A percentile compares a stretch with the other conserved stretches of the same genome.
These are phyloP conservation scores for Hydrozoanthus tunicans DNA, from an alignment of 64 coral and sea anemone species.

Conservation along the genomic window DNA sequence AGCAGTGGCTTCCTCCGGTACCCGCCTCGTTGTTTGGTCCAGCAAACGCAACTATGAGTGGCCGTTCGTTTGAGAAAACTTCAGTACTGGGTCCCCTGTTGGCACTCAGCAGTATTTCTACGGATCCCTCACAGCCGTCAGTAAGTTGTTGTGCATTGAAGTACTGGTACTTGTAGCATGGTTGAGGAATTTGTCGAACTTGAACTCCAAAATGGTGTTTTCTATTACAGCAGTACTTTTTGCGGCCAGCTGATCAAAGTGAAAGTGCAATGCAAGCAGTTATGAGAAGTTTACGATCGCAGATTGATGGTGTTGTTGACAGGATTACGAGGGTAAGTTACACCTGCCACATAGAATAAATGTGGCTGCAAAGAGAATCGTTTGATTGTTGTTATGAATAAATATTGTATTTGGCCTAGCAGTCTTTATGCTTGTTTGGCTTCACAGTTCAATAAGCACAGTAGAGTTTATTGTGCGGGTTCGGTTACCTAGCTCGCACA, in stretches of 20 bases:
- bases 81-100: constrained; percentile 27
- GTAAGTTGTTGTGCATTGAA: neutral
- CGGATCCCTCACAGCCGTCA: constrained; percentile 29
- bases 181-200: neutral
- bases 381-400: neutral
- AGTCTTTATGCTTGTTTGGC: too few species aligned
- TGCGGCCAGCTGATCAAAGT: constrained; percentile 76
- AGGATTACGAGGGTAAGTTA: constrained; percentile 65
- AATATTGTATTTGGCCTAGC: too few species aligned
- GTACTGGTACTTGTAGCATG: neutral
- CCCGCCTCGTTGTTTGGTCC: constrained; percentile 1
- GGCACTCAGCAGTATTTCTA: constrained; percentile 47
- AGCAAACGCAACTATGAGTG: neutral
- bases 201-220: neutral
- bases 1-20: constrained; percentile 33
- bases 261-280: constrained; percentile 79
- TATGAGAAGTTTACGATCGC: constrained; percentile 72
- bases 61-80: constrained; percentile 41
- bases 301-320: constrained; percentile 59
- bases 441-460: too few species aligned
- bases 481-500: too few species aligned
- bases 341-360: too few species aligned
- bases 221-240: constrained; percentile 67
- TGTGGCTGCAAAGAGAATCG: neutral
- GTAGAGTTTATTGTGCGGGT: too few species aligned